Evolutionary conservation across 2,888 invertebrate species (phyloP), one percentile per base, ranked within the genome.

Genomic region (Platerodrilus igneus): DNA sequence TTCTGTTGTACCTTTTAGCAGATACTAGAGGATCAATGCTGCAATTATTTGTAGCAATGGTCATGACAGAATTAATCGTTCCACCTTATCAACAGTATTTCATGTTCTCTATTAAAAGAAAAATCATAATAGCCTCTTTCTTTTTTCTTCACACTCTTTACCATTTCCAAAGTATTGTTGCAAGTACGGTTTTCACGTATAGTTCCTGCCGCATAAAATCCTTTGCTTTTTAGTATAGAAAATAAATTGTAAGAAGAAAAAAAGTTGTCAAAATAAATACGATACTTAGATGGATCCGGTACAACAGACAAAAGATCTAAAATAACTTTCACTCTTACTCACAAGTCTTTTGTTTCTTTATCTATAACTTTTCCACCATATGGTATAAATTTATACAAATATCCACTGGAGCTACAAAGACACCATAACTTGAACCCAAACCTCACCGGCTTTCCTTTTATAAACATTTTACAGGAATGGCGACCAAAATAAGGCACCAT

Each of bases 391-490:
- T 48, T 22, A 35, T 45, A 57, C 19, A 47, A 40, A 33, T 51
- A 56, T 28, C 51, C 51, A 38, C 41, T 37, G 14, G 50, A 37
- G 7, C 47, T 50, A 37, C 50, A 54, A 14, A 55, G 37, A 28
- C 47, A 47, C 54, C 55, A 55, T 26, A 49, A 16, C 14, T 14
- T 57, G 31, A 48, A 57, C 3, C 57, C 55, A 37, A 59, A 58
- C 3, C 57, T 42, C 2, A 56, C 51, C 16, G 55, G 57, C 23
- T 58, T 57, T 11, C 48, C 50, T 47, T 49, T 51, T 15, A 59
- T 54, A 29, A 55, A 59, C 52, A 54, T 56, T 44, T 59, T 58
- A 15, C 46, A 46, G 4, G 56, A 54, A 39, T 57, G 57, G 14
- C 42, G 13, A 9, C 55, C 55, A 46, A 53, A 58, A 22, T 48